Evolutionary conservation across 2,797 vertebrate genomes (phyloP).

Genomic region (Gymnocypris eckloni): DNA sequence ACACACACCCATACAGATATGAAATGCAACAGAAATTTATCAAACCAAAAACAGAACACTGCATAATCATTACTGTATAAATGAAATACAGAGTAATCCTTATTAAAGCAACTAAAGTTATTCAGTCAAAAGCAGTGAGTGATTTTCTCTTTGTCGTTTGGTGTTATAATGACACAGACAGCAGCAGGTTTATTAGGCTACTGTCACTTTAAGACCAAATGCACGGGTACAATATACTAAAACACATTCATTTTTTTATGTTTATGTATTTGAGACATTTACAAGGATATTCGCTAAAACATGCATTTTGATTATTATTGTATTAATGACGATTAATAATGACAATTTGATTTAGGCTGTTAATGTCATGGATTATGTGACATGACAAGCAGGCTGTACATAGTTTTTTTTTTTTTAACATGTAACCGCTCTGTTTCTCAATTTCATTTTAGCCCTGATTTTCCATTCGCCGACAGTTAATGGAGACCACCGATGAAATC

Average conservation of each 20-base stretch:
- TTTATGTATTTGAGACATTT: not conserved
- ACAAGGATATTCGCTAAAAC: not conserved
- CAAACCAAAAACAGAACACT: not conserved
- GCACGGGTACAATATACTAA: not conserved
- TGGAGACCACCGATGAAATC: not conserved
- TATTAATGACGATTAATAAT: not conserved
- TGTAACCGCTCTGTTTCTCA: not conserved
- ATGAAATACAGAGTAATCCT: not conserved
- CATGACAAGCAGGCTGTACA: not conserved
- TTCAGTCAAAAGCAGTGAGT: not conserved
- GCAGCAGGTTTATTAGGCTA: not conserved
- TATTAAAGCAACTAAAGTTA: not conserved
- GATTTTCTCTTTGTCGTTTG: too few relatives aligned
- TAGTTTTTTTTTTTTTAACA: not conserved
- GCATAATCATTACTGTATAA: too few relatives aligned
- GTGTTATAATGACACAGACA: not conserved
- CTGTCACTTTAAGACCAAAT: too few relatives aligned
- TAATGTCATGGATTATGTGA: not conserved
- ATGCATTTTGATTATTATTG: not conserved
- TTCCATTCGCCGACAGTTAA: not conserved
- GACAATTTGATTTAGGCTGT: not conserved
- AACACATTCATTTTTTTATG: not conserved
- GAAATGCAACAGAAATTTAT: not conserved
- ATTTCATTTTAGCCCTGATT: not conserved
- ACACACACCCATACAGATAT: too few relatives aligned